Conservation (phyloP, 1,140 invertebrate genomes). For the Pseudomyrmex gracilis region DNA sequence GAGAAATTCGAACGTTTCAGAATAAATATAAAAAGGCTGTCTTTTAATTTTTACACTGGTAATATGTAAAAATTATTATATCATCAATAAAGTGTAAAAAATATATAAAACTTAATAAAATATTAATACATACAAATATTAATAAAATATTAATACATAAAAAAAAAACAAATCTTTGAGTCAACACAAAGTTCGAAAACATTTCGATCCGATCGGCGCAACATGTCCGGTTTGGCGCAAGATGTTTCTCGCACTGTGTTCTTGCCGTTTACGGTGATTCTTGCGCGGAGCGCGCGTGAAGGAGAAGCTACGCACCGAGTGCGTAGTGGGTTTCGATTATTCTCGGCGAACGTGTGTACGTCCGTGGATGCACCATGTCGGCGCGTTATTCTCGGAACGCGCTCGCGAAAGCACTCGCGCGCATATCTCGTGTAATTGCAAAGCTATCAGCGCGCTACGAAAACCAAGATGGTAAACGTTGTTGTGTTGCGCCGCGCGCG, state of each 20-base stretch:
- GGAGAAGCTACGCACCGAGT: constrained; percentile 5
- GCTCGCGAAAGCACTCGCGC: background rate
- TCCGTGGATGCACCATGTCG: background rate
- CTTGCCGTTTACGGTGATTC: background rate
- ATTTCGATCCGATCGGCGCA: background rate
- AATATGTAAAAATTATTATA: no score
- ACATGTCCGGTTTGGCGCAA: background rate
- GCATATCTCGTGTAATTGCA: constrained; percentile 58
- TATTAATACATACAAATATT: no score
- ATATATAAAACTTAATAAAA: no score
- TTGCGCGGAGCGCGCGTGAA: background rate
- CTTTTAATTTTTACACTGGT: no score
- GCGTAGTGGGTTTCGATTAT: constrained; percentile 43
- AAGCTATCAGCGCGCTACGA: constrained; percentile 49
- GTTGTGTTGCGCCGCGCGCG: constrained; percentile 25
- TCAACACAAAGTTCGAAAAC: background rate
- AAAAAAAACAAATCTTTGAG: no score
- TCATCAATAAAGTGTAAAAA: no score
- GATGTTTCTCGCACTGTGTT: background rate
- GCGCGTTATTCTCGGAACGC: constrained; percentile 42
- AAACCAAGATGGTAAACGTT: constrained; percentile 63
- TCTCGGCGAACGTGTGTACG: background rate
- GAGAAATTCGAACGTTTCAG: no score
- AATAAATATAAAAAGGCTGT: no score
- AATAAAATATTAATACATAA: no score